Evolutionary conservation across 2,888 invertebrate species (phyloP).

Genomic region (Sceliomorpha sp.): DNA sequence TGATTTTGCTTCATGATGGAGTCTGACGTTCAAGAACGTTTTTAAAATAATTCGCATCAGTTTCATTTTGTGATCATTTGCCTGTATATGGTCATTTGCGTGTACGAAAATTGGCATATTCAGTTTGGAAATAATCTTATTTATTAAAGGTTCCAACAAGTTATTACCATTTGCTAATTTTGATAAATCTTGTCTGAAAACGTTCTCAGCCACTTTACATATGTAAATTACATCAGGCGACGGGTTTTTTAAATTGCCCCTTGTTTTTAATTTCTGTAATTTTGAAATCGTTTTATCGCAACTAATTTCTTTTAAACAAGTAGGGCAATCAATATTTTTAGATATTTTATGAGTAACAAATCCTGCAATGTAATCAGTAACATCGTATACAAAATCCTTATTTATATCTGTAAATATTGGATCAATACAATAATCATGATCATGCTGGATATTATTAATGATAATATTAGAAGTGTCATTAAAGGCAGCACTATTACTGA

Average conservation of each 20-base stretch:
- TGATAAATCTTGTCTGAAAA: slow-evolving; percentile 9
- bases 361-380: slow-evolving; percentile 26
- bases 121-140: slow-evolving; percentile 1
- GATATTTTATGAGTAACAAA: slow-evolving; percentile 13
- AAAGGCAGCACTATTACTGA: no score
- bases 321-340: slow-evolving; percentile 6
- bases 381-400: slow-evolving; percentile 11
- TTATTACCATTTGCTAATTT: background rate
- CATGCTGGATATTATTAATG: slow-evolving; percentile 6
- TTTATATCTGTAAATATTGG: slow-evolving; percentile 10
- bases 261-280: slow-evolving; percentile 7
- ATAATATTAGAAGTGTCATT: no score
- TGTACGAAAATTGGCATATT: background rate
- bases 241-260: slow-evolving; percentile 7
- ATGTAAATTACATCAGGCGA: slow-evolving; percentile 15
- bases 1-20: slow-evolving; percentile 9
- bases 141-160: background rate
- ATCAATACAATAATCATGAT: slow-evolving; percentile 19
- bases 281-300: background rate
- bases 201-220: slow-evolving; percentile 26
- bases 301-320: background rate
- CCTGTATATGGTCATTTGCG: slow-evolving; percentile 4
- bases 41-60: slow-evolving; percentile 11
- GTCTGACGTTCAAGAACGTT: slow-evolving; percentile 3
- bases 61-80: slow-evolving; percentile 18